Conservation (phyloP, 2,888 invertebrate species). For the Amphipoea oculea region DNA sequence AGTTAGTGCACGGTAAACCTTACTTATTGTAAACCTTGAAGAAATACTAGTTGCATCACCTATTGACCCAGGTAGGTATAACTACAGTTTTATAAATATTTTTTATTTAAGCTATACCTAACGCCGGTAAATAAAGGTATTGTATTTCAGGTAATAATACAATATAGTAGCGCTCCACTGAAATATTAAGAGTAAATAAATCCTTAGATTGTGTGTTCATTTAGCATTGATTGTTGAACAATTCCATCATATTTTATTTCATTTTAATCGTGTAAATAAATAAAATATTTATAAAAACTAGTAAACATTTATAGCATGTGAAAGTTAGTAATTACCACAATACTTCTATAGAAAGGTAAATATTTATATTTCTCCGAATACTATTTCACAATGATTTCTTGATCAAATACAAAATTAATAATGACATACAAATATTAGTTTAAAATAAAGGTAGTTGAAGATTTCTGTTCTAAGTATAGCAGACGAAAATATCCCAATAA, state of each 20-base stretch:
- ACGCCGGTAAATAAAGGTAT: neutral
- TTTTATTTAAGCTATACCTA: neutral
- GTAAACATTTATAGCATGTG: neutral
- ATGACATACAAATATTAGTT: neutral
- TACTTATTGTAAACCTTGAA: constrained; percentile 12
- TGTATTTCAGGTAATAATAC: neutral
- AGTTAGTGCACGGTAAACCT: neutral
- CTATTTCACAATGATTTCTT: constrained; percentile 14
- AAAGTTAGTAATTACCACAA: neutral
- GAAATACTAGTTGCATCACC: constrained; percentile 10
- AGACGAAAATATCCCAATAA: neutral
- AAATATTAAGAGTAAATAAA: neutral
- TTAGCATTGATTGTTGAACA: neutral
- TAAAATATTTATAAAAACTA: neutral
- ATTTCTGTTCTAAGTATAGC: neutral
- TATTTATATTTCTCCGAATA: neutral
- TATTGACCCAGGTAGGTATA: constrained; percentile 32
- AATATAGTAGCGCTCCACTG: neutral
- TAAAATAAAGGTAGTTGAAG: neutral
- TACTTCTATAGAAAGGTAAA: neutral
- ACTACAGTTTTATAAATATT: neutral
- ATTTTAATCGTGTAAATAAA: neutral
- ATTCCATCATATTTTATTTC: neutral
- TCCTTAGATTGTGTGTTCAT: neutral
- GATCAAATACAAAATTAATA: neutral